Percentiles rank a stretch among this genome's conserved stretches.
Conservation (phyloP, 2,888 invertebrate genomes). For the Hydropsyche betteni region DNA sequence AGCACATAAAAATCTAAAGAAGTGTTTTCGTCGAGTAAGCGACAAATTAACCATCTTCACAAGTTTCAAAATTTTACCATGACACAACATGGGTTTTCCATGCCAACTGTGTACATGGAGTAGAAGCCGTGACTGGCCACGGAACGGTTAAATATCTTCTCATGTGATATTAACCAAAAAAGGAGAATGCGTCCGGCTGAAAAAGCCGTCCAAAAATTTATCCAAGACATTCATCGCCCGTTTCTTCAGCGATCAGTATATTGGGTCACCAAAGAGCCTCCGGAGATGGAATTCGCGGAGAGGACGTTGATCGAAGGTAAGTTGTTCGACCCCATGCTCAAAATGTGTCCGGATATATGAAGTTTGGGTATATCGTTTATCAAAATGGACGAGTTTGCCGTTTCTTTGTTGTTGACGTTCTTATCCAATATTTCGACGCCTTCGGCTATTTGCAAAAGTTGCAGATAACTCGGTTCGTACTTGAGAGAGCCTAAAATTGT, state of each 20-base stretch:
- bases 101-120: conserved; percentile 24
- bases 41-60: not conserved
- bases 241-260: conserved; percentile 49
- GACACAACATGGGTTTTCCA: not conserved
- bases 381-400: not conserved
- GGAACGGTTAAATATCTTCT: conserved; percentile 35
- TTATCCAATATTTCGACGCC: conserved; percentile 14
- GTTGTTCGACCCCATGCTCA: conserved; percentile 34
- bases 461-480: conserved; percentile 31
- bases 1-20: conserved; percentile 5
- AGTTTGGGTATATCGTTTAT: conserved; percentile 29
- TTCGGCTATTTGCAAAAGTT: conserved; percentile 40
- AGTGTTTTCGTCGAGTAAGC: not conserved
- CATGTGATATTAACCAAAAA: conserved; percentile 37
- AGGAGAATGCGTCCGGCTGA: not conserved
- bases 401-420: conserved; percentile 1
- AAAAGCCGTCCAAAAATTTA: conserved; percentile 15
- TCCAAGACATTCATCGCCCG: not conserved
- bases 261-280: conserved; percentile 41
- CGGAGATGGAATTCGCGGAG: conserved; percentile 37
- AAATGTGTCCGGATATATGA: conserved; percentile 33
- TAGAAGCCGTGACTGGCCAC: conserved; percentile 36
- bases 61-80: conserved; percentile 2
- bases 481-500: conserved; percentile 22
- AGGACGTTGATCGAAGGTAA: conserved; percentile 44